phyloP scores from a whole-genome alignment of 2,797 vertebrate genomes.

The Anabas testudineus region DNA sequence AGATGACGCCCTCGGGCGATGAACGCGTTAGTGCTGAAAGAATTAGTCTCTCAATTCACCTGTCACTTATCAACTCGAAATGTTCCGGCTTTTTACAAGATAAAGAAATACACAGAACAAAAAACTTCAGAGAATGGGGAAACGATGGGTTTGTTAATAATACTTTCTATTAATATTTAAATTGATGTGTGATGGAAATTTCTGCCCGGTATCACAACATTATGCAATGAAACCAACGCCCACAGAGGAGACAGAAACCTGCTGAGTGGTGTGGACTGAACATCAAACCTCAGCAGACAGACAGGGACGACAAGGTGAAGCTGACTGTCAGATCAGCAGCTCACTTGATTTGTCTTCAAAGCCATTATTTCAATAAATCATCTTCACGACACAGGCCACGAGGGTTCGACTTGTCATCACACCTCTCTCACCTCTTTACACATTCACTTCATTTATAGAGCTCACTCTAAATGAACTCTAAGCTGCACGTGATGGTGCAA shows the following conservation, averaged over 20 bases:
- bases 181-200: not conserved
- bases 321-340: too few species aligned
- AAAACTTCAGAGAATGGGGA: too few species aligned
- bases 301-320: not conserved
- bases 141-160: too few species aligned
- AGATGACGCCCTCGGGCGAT: not conserved
- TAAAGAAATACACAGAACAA: too few species aligned
- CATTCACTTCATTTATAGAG: not conserved
- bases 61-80: not conserved
- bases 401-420: not conserved
- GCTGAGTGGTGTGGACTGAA: slow-evolving; percentile 47
- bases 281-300: slow-evolving; percentile 29
- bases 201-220: slow-evolving; percentile 11
- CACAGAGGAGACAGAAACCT: slow-evolving; percentile 61
- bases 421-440: not conserved
- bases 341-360: not conserved
- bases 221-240: slow-evolving; percentile 65
- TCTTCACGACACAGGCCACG: not conserved
- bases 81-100: too few species aligned
- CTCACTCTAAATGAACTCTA: slow-evolving; percentile 1
- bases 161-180: too few species aligned
- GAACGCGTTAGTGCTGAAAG: not conserved
- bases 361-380: not conserved
- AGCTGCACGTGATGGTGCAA: not conserved
- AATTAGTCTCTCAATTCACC: not conserved